phyloP scores from a whole-genome alignment of 2,888 invertebrate genomes.

The Nomada ruficornis region DNA sequence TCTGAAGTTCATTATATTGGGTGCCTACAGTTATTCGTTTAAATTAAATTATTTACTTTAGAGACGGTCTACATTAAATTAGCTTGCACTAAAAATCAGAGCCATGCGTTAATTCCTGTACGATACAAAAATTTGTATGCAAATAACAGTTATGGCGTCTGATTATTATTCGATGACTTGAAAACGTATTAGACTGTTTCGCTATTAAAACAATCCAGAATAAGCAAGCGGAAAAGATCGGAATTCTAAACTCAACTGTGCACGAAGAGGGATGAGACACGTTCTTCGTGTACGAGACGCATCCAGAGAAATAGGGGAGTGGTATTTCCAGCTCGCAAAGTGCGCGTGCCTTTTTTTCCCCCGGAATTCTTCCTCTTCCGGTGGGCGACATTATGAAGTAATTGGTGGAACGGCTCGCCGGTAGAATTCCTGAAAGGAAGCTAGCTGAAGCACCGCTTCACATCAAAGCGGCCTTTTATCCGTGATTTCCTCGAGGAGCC shows the following conservation, averaged over 20 bases:
- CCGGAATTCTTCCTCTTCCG: slow-evolving; percentile 48
- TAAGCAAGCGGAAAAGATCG: slow-evolving; percentile 4
- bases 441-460: slow-evolving; percentile 56
- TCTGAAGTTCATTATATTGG: too few relatives aligned
- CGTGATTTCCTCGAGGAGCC: slow-evolving; percentile 47
- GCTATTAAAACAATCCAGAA: slow-evolving; percentile 16
- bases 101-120: too few relatives aligned
- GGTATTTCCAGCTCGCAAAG: slow-evolving; percentile 32
- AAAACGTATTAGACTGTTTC: background rate
- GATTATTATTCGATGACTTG: too few relatives aligned
- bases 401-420: slow-evolving; percentile 53
- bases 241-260: background rate
- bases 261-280: background rate
- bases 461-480: slow-evolving; percentile 53
- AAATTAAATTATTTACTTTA: too few relatives aligned
- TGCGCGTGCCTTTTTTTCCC: slow-evolving; percentile 22
- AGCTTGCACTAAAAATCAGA: too few relatives aligned
- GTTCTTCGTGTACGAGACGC: slow-evolving; percentile 18
- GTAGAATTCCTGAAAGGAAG: slow-evolving; percentile 51
- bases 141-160: too few relatives aligned
- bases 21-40: too few relatives aligned
- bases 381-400: slow-evolving; percentile 57
- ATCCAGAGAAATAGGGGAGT: slow-evolving; percentile 33
- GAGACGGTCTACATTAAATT: too few relatives aligned
- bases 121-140: background rate